Percentiles rank a stretch among this genome's conserved stretches.
Conservation (phyloP, 2,797 vertebrate species). For the Ambastaia sidthimunki region DNA sequence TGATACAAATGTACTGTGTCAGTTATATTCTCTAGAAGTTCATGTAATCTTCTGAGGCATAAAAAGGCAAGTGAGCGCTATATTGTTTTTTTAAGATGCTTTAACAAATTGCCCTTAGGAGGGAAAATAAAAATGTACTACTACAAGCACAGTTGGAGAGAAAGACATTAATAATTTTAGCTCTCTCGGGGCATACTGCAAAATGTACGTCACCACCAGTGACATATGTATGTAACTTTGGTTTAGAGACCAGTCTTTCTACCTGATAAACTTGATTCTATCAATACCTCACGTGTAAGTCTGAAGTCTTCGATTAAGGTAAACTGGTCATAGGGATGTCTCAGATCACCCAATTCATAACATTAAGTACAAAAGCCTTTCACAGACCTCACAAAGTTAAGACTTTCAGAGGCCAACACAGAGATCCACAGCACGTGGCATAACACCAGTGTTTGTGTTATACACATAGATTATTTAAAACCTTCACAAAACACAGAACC, state of each 20-base stretch:
- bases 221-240: no score
- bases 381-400: background rate
- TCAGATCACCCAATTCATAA: background rate
- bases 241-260: background rate
- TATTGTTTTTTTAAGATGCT: background rate
- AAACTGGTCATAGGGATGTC: background rate
- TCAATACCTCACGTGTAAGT: background rate
- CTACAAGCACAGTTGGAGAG: background rate
- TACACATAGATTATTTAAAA: background rate
- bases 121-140: background rate
- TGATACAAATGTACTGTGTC: conserved; percentile 9
- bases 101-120: background rate
- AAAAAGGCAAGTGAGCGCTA: background rate
- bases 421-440: background rate
- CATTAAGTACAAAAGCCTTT: background rate
- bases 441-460: background rate
- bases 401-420: background rate
- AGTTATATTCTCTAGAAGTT: background rate
- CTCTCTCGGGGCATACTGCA: background rate
- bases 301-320: background rate
- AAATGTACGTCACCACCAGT: no score
- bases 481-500: background rate
- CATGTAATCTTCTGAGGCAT: background rate
- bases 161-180: background rate
- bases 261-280: background rate